Conservation (phyloP, 2,797 vertebrate species). For the Apogon hyalosoma region DNA sequence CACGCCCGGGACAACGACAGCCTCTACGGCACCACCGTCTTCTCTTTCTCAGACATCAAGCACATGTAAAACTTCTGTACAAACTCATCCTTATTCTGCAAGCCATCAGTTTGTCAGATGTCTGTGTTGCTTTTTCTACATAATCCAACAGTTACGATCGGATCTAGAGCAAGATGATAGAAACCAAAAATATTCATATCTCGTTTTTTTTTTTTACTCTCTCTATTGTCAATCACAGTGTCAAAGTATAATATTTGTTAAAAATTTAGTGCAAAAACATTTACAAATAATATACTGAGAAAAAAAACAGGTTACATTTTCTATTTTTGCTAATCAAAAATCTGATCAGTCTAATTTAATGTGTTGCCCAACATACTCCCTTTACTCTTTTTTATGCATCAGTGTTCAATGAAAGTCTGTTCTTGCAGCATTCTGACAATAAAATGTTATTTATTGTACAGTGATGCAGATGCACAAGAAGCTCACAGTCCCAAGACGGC, state of each 20-base stretch:
- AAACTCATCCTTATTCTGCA: neutral
- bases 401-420: neutral
- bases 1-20: conserved; percentile 72
- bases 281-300: too few relatives aligned
- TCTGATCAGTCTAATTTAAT: too few relatives aligned
- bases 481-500: conserved; percentile 9
- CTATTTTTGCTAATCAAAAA: too few relatives aligned
- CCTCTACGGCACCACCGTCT: conserved; percentile 81
- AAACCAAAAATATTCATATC: too few relatives aligned
- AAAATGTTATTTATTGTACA: conserved; percentile 42
- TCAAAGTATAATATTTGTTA: too few relatives aligned
- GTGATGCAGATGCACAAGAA: conserved; percentile 60
- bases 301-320: too few relatives aligned
- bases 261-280: too few relatives aligned
- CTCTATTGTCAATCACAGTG: too few relatives aligned
- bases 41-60: conserved; percentile 85
- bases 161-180: too few relatives aligned
- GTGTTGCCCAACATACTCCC: too few relatives aligned
- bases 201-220: too few relatives aligned
- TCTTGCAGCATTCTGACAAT: neutral
- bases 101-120: neutral
- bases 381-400: neutral
- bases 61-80: conserved; percentile 72
- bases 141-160: neutral
- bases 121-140: neutral